Base-by-base conservation (phyloP, 2,113 vertebrate species). In the Catharus fuscescens region DNA sequence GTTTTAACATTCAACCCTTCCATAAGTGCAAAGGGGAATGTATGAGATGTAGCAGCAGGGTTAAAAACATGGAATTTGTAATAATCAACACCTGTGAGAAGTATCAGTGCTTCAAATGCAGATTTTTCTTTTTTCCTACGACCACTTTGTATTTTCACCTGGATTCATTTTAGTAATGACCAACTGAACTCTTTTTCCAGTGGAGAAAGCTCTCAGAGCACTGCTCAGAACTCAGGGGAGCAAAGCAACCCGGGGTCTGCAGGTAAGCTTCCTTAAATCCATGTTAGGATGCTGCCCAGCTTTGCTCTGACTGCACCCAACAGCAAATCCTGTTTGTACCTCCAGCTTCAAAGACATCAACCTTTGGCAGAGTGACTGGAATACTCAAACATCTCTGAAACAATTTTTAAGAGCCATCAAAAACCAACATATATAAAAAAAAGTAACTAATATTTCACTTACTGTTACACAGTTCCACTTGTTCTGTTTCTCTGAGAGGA, bases 251-350 rank as follows among this genome's bases (percentile, higher is more conserved):
- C 7, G 0, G 11, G 15, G 45, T 21, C 48, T 6, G 10, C 59
- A 25, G 0, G 0, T 52, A n/a, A 78, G 53, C 48, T 6, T 25
- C 6, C 5, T 0, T 9, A 26, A 74, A 92, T 15, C 67, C 64
- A 0, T 1, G 8, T 25, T 34, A 42, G 24, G 54, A 77, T 60
- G 24, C 7, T 4, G 11, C 29, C 19, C 52, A 20, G 59, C 48
- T 72, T 54, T 79, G 38, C 40, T 74, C 28, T 67, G 32, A 47
- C 40, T 24, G 26, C 62, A 34, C 18, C 16, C 57, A 45, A 11
- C 15, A 25, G 16, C 36, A 54, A 88, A 61, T 53, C 23, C 25
- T 14, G 6, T 45, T 57, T 32, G 18, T 67, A 36, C 11, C 23
- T 67, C 36, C 44, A 71, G 1, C 26, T 62, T 18, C 31, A 62